Evolutionary conservation across 2,888 invertebrate species (phyloP).

Genomic region (Hyppa rectilinea): DNA sequence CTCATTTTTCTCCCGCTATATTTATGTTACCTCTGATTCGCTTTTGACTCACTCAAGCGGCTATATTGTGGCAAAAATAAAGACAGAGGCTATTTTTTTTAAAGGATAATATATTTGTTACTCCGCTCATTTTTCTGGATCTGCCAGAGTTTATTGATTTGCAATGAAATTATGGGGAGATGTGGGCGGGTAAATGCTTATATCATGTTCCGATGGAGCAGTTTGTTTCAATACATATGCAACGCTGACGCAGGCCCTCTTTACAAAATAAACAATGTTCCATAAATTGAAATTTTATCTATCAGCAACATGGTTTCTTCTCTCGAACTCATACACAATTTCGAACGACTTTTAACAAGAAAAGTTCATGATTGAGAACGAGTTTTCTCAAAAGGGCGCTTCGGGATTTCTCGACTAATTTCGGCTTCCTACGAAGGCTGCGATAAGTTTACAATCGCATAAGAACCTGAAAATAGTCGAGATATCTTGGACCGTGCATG

Average conservation of each 20-base stretch:
- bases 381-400: slow-evolving; percentile 20
- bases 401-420: slow-evolving; percentile 20
- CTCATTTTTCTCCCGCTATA: slow-evolving; percentile 38
- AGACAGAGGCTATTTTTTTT: slow-evolving; percentile 31
- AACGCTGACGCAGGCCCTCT: slow-evolving; percentile 14
- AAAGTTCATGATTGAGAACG: slow-evolving; percentile 32
- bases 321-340: slow-evolving; percentile 36
- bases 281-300: slow-evolving; percentile 39
- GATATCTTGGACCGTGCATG: not conserved
- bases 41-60: slow-evolving; percentile 12
- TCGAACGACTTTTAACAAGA: slow-evolving; percentile 45
- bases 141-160: slow-evolving; percentile 17
- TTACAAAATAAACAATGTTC: slow-evolving; percentile 34
- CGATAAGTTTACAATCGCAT: slow-evolving; percentile 2
- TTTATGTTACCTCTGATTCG: slow-evolving; percentile 35
- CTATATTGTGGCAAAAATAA: slow-evolving; percentile 15
- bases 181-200: slow-evolving; percentile 25
- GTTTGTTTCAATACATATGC: slow-evolving; percentile 12
- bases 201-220: not conserved
- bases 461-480: slow-evolving; percentile 14
- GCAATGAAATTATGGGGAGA: slow-evolving; percentile 3
- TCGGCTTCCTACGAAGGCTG: not conserved
- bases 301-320: slow-evolving; percentile 25
- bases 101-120: slow-evolving; percentile 18
- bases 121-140: slow-evolving; percentile 15